Percentiles rank a stretch among this genome's conserved stretches.
Evolutionary conservation across 2,113 vertebrate genomes (phyloP).

Genomic region (Eolophus roseicapilla): DNA sequence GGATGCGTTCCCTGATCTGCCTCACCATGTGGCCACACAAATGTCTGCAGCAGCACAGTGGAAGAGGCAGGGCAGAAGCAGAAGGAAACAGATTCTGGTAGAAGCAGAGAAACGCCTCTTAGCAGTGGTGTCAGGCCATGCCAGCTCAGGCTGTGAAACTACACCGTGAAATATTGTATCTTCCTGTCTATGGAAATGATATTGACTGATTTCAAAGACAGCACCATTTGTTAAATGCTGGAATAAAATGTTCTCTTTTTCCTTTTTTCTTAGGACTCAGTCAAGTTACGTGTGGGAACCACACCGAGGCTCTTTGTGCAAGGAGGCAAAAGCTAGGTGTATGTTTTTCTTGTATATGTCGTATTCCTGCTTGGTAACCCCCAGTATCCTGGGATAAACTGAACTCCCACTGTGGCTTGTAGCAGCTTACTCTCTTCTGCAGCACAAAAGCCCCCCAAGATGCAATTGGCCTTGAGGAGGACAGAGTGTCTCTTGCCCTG

Average conservation of each 20-base stretch:
- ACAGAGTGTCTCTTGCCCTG: background rate
- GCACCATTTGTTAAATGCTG: background rate
- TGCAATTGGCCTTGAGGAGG: background rate
- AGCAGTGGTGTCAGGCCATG: background rate
- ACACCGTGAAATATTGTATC: background rate
- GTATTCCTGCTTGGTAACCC: background rate
- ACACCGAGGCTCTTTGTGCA: conserved; percentile 81
- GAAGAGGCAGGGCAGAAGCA: background rate
- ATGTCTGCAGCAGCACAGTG: background rate
- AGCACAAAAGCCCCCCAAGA: background rate
- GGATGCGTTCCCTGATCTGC: background rate
- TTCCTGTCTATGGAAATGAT: background rate
- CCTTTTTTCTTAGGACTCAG: conserved; percentile 77
- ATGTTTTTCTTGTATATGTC: conserved; percentile 38
- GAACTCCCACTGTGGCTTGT: background rate
- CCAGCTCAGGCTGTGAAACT: background rate
- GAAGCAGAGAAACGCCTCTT: background rate
- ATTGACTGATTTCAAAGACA: background rate
- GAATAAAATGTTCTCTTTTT: background rate
- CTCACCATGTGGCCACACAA: background rate
- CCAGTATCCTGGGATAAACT: background rate
- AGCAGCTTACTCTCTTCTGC: background rate
- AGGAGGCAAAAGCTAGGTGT: conserved; percentile 83
- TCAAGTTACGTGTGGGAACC: conserved; percentile 90
- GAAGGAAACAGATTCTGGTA: background rate